A percentile compares a stretch with the other conserved stretches of the same genome.
Conservation (phyloP, 2,113 vertebrate genomes). For the Saimiri boliviensis region DNA sequence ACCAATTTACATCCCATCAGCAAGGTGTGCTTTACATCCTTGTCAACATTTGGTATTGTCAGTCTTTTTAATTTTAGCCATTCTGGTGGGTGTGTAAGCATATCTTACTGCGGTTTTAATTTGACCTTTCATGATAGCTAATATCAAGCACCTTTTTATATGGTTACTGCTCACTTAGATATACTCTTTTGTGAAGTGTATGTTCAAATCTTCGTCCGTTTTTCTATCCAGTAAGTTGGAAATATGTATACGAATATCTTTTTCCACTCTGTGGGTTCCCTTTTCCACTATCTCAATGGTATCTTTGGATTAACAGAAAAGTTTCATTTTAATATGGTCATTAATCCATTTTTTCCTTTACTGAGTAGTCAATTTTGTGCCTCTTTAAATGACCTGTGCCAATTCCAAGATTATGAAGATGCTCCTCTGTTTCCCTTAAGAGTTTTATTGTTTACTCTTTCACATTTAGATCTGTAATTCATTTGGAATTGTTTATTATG, state of each 20-base stretch:
- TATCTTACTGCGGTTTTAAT: slow-evolving; percentile 22
- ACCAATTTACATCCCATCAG: neutral
- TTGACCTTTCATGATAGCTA: neutral
- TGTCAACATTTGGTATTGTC: neutral
- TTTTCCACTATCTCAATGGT: slow-evolving; percentile 27
- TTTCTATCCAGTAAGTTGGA: neutral
- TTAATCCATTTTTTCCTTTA: neutral
- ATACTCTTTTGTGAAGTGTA: neutral
- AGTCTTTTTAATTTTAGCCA: slow-evolving; percentile 13
- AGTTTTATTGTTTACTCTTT: neutral
- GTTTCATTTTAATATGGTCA: neutral
- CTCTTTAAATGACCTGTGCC: neutral
- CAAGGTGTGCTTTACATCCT: neutral
- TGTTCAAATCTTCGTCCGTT: slow-evolving; percentile 18
- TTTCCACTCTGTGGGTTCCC: neutral
- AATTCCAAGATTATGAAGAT: neutral
- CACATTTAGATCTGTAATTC: neutral
- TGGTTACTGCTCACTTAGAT: neutral
- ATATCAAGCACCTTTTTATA: neutral
- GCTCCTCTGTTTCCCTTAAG: neutral
- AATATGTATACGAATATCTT: neutral
- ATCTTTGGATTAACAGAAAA: neutral
- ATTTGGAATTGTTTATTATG: neutral
- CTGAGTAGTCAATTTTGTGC: neutral
- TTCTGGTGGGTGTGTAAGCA: neutral